Base-by-base conservation (phyloP, 2,113 vertebrate species). In the Puntigrus tetrazona region DNA sequence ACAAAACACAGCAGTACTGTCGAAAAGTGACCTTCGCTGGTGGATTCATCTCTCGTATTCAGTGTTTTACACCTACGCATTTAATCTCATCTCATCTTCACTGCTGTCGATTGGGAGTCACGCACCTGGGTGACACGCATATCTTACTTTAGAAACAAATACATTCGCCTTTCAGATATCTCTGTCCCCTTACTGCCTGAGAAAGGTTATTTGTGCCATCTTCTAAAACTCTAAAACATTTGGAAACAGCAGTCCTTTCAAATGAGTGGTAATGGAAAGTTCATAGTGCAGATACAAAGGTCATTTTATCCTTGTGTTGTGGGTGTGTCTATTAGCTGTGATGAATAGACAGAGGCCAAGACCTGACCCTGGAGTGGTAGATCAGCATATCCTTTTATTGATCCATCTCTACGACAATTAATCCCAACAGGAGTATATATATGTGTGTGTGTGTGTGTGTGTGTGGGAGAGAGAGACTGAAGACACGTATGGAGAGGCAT, bases 361-460 rank as follows among this genome's bases (percentile, higher is more conserved):
- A 50, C 41, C 65, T 72, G 75, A 86, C 72, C 82, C 84, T 83
- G 57, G 63, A 84, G 78, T 72, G 87, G 83, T 86, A 84, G 69
- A 82, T 88, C 87, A 86, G 87, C 87, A 84, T 83, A 82, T 84
- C 77, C 52, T 81, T 73, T 22, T 86, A 88, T 88, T 78, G 87
- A 88, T 88, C 73, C 77, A 84, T 84, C 73, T 55, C 78, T 45
- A 65, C 77, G 78, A 73, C 70, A 84, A 57, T 82, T 88, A 86
- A 78, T 86, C 87, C 85, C 85, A 74, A 31, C 76, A 86, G 84
- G 73, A 85, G n/a, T 20, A 25, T n/a, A 31, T 43, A 63, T 11
- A 45, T 29, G 43, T 25, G 43, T 14, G n/a, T 31, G 50, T 43
- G 75, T 25, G 43, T 14, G n/a, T 31, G 50, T 43, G 75, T 25